Percentiles rank a stretch among this genome's conserved stretches.
phyloP scores from a whole-genome alignment of 2,113 vertebrate genomes.

The Fregata magnificens region DNA sequence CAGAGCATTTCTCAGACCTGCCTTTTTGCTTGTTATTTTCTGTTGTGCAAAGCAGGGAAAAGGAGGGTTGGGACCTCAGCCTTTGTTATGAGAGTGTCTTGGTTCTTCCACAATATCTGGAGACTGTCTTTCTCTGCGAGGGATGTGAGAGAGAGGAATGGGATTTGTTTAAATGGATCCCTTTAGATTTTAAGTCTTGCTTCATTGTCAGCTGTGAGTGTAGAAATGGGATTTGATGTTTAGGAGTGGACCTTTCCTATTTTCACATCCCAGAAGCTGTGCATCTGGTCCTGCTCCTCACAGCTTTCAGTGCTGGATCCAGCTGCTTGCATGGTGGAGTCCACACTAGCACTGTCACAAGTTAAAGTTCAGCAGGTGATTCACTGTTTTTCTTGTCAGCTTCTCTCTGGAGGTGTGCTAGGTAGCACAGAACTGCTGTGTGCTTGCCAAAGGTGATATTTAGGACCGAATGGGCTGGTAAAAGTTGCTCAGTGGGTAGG shows the following conservation, averaged over 20 bases:
- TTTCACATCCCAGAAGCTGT: not conserved
- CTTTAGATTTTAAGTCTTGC: not conserved
- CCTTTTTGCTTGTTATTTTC: not conserved
- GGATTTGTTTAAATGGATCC: not conserved
- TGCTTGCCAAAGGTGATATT: not conserved
- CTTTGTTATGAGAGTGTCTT: not conserved
- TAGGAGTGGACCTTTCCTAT: not conserved
- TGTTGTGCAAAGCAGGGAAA: not conserved
- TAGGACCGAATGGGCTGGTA: not conserved
- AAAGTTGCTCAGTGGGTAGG: not conserved
- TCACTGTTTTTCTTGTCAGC: not conserved
- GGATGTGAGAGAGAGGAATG: not conserved
- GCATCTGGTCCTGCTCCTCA: not conserved
- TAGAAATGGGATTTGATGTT: not conserved
- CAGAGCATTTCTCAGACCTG: not conserved
- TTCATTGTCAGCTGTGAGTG: not conserved
- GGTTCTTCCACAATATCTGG: not conserved
- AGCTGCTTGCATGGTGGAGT: not conserved
- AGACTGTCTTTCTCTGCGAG: not conserved
- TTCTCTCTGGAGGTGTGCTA: not conserved
- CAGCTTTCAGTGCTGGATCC: not conserved
- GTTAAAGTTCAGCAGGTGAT: not conserved
- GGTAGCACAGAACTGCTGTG: not conserved
- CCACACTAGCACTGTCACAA: rapidly evolving
- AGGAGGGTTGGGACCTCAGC: not conserved